Percentiles rank a stretch among this genome's conserved stretches.
These are phyloP conservation scores for Rousettus leschenaultii DNA, from an alignment of 2,113 vertebrate genomes.

Conservation along the genomic window DNA sequence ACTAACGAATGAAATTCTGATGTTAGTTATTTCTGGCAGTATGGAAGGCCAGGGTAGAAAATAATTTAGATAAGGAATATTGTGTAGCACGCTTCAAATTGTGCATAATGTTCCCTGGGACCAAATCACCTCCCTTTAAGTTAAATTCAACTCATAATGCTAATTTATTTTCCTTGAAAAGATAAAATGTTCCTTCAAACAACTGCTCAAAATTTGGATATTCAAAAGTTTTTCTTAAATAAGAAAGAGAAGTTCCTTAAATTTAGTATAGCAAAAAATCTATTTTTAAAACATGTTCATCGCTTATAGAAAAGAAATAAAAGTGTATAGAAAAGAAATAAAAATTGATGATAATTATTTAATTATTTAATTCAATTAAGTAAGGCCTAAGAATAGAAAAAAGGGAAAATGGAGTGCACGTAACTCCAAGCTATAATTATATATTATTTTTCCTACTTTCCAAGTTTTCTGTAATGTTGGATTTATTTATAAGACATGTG, in stretches of 20 bases:
- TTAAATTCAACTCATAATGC: background rate
- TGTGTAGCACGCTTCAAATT: background rate
- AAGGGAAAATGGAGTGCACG: background rate
- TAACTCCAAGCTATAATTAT: background rate
- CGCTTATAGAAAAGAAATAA: background rate
- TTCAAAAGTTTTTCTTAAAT: background rate
- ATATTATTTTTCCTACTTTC: background rate
- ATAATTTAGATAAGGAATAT: background rate
- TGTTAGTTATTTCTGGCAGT: background rate
- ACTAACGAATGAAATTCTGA: background rate
- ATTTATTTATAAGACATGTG: background rate
- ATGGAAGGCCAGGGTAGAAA: background rate
- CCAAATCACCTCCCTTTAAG: background rate
- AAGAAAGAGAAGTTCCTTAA: background rate
- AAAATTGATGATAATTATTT: background rate
- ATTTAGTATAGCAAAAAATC: background rate
- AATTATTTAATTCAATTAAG: background rate
- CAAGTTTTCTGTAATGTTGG: background rate
- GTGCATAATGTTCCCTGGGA: background rate
- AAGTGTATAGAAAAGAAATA: background rate
- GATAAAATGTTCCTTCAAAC: background rate
- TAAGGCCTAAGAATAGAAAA: background rate
- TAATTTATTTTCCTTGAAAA: background rate
- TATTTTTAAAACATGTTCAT: background rate
- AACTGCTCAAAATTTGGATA: background rate